These are phyloP conservation scores for Pseudobourletiella spinata DNA, from an alignment of 1,140 invertebrate species.

Conservation along the genomic window DNA sequence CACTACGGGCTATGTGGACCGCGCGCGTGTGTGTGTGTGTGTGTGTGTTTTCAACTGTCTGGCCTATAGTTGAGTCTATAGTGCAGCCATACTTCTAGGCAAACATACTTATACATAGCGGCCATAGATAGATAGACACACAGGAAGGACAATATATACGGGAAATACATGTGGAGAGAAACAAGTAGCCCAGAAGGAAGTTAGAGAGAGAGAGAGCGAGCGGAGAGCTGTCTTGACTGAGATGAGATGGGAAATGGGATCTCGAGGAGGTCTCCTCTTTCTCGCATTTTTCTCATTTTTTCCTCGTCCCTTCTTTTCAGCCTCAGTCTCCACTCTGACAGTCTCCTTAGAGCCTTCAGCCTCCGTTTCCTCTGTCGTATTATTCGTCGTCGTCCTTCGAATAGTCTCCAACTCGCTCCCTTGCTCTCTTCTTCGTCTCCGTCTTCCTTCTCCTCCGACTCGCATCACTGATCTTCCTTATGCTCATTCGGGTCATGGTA, in stretches of 20 bases:
- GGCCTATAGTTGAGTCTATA: no score
- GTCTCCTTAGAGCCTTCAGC: no score
- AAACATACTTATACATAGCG: no score
- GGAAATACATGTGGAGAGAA: not conserved
- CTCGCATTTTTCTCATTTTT: constrained; percentile 5
- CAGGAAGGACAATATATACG: no score
- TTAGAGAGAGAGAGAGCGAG: constrained; percentile 1
- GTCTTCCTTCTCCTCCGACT: not conserved
- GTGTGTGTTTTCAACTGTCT: no score
- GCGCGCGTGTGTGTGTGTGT: no score
- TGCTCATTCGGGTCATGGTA: not conserved
- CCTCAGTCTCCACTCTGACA: not conserved
- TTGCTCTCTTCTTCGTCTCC: not conserved
- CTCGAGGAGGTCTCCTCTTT: constrained; percentile 8
- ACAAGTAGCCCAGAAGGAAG: not conserved
- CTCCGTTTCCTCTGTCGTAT: not conserved
- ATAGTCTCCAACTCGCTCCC: not conserved
- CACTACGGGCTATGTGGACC: no score
- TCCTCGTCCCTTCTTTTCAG: not conserved
- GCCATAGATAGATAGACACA: no score
- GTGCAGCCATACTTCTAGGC: no score
- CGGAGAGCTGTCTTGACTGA: constrained; percentile 5
- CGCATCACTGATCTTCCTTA: no score
- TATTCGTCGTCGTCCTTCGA: not conserved
- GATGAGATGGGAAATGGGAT: constrained; percentile 12